Percentiles rank a stretch among this genome's conserved stretches.
These are phyloP conservation scores for Geotrupes spiniger DNA, from an alignment of 2,888 invertebrate genomes.

Conservation along the genomic window DNA sequence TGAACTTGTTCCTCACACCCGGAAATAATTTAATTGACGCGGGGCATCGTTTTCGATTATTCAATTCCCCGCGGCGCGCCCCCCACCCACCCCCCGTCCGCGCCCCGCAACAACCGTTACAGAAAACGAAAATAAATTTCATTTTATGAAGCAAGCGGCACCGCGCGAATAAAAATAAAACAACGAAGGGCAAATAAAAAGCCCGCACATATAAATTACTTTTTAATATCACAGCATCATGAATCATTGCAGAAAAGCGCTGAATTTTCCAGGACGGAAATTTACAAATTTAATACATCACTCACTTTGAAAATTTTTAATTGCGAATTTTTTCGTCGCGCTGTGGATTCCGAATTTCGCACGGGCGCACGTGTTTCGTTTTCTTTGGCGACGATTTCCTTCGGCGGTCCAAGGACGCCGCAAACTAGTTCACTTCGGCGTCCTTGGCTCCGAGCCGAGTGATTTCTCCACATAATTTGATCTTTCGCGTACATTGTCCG, in stretches of 20 bases:
- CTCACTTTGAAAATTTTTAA: constrained; percentile 33
- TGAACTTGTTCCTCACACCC: no score
- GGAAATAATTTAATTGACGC: no score
- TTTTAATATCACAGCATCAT: constrained; percentile 50
- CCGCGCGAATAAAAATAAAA: constrained; percentile 30
- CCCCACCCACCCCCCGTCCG: no score
- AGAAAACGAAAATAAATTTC: constrained; percentile 14
- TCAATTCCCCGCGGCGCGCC: no score
- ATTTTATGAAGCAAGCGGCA: constrained; percentile 16
- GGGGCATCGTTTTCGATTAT: no score
- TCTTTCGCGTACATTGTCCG: no score
- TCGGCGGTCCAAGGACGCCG: no score
- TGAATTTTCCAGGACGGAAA: constrained; percentile 45
- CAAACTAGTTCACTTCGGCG: no score
- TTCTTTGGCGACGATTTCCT: no score
- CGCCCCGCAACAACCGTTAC: not conserved
- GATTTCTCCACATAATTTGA: no score
- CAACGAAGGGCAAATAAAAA: constrained; percentile 40
- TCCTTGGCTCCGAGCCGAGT: no score
- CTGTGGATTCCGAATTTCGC: not conserved
- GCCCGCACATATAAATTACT: constrained; percentile 49
- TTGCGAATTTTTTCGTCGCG: constrained; percentile 12
- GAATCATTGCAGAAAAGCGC: constrained; percentile 47
- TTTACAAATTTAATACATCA: constrained; percentile 47
- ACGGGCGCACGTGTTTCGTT: no score